A percentile compares a stretch with the other conserved stretches of the same genome.
Conservation (phyloP, 2,888 invertebrate species). For the Diaperis boleti region DNA sequence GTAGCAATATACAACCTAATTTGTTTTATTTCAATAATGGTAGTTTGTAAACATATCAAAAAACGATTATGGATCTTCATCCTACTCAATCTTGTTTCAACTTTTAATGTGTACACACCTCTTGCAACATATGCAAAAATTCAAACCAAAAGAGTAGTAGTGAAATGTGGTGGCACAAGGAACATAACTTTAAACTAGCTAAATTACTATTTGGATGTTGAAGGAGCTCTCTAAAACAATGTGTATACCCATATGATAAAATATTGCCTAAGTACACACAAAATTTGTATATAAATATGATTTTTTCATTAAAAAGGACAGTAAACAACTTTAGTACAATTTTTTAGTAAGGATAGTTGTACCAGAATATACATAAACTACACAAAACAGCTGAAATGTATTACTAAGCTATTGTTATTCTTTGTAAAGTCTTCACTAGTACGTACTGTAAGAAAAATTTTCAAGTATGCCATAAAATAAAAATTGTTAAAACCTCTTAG, state of each 20-base stretch:
- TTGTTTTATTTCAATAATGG: slow-evolving; percentile 31
- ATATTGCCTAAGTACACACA: not conserved
- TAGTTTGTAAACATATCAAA: slow-evolving; percentile 44
- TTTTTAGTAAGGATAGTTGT: no score
- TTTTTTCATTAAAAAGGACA: no score
- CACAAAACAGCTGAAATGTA: no score
- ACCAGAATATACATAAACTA: no score
- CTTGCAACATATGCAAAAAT: slow-evolving; percentile 40
- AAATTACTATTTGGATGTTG: slow-evolving; percentile 51
- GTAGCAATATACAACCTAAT: slow-evolving; percentile 56
- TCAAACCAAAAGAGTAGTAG: slow-evolving; percentile 47
- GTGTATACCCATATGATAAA: not conserved
- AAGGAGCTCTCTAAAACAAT: slow-evolving; percentile 12
- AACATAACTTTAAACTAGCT: slow-evolving; percentile 59
- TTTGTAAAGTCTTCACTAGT: no score
- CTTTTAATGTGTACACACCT: slow-evolving; percentile 18
- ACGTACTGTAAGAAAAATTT: no score
- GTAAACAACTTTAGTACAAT: no score
- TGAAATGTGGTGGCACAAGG: slow-evolving; percentile 60
- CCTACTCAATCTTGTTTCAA: slow-evolving; percentile 41
- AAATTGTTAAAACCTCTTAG: no score
- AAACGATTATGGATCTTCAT: slow-evolving; percentile 26
- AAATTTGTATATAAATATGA: not conserved
- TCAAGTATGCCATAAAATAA: no score
- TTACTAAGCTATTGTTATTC: no score